These are phyloP conservation scores for Oryzias curvinotus DNA, from an alignment of 2,113 vertebrate species.

Conservation along the genomic window DNA sequence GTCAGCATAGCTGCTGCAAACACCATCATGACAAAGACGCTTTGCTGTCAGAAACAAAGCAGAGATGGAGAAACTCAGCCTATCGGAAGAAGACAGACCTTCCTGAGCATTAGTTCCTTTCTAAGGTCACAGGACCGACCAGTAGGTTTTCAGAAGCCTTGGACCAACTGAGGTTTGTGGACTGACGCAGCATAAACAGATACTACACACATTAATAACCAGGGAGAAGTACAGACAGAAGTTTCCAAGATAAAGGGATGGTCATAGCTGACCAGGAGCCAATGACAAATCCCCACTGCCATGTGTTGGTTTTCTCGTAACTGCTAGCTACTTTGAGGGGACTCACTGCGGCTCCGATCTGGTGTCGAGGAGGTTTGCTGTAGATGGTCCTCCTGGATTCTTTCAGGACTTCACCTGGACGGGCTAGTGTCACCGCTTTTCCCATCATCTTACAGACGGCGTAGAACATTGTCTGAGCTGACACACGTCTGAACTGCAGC, in stretches of 20 bases:
- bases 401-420: conserved; percentile 24
- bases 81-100: background rate
- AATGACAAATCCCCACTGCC: background rate
- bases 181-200: too few relatives aligned
- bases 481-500: background rate
- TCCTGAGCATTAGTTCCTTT: too few relatives aligned
- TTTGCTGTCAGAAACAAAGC: conserved; percentile 69
- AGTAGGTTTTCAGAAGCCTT: too few relatives aligned
- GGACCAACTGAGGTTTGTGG: too few relatives aligned
- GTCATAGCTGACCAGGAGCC: background rate
- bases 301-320: background rate
- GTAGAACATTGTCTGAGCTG: background rate
- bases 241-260: background rate
- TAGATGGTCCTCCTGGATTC: conserved; percentile 52
- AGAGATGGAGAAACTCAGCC: background rate
- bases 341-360: conserved; percentile 68
- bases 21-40: conserved; percentile 75
- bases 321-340: background rate
- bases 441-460: conserved; percentile 37
- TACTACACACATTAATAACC: too few relatives aligned
- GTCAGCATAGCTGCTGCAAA: conserved; percentile 73
- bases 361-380: conserved; percentile 64
- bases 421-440: conserved; percentile 7
- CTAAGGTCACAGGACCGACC: too few relatives aligned
- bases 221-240: too few relatives aligned